phyloP scores from a whole-genome alignment of 2,113 vertebrate species.

The Pogona vitticeps region DNA sequence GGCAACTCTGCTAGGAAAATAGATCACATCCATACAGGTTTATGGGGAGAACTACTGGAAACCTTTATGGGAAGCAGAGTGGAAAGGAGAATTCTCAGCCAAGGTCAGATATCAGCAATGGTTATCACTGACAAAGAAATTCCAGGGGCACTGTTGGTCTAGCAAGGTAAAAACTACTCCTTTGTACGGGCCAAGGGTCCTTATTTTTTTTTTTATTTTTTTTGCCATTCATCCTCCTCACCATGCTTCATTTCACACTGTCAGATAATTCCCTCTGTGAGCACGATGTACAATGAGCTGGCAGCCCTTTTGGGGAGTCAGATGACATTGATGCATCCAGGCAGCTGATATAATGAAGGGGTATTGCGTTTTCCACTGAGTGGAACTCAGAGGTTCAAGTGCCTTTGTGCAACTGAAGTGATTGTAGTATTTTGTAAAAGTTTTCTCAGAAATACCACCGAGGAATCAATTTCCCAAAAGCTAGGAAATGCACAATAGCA shows the following conservation, averaged over 20 bases:
- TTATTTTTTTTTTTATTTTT: too few relatives aligned
- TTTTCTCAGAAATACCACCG: constrained; percentile 75
- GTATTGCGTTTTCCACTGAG: constrained; percentile 78
- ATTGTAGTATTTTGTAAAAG: constrained; percentile 81
- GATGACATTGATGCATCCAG: constrained; percentile 79
- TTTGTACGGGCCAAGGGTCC: constrained; percentile 77
- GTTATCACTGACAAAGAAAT: constrained; percentile 72
- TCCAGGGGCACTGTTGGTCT: constrained; percentile 61
- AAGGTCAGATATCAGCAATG: constrained; percentile 64
- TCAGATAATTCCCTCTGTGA: constrained; percentile 77
- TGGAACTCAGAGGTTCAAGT: constrained; percentile 75
- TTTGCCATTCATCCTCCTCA: constrained; percentile 78
- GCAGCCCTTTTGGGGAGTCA: constrained; percentile 64
- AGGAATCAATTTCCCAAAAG: constrained; percentile 67
- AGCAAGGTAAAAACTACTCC: constrained; percentile 72
- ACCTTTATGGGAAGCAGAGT: too few relatives aligned
- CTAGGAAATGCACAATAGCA: constrained; percentile 58
- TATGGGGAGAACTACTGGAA: too few relatives aligned
- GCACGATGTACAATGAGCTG: constrained; percentile 64
- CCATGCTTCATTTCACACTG: constrained; percentile 80
- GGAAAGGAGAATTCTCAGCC: too few relatives aligned
- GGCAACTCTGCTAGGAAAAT: too few relatives aligned
- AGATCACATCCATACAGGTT: too few relatives aligned
- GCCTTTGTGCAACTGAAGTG: constrained; percentile 80
- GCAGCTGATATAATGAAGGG: constrained; percentile 81